Evolutionary conservation across 2,888 invertebrate genomes (phyloP).

Genomic region (Macaria notata): DNA sequence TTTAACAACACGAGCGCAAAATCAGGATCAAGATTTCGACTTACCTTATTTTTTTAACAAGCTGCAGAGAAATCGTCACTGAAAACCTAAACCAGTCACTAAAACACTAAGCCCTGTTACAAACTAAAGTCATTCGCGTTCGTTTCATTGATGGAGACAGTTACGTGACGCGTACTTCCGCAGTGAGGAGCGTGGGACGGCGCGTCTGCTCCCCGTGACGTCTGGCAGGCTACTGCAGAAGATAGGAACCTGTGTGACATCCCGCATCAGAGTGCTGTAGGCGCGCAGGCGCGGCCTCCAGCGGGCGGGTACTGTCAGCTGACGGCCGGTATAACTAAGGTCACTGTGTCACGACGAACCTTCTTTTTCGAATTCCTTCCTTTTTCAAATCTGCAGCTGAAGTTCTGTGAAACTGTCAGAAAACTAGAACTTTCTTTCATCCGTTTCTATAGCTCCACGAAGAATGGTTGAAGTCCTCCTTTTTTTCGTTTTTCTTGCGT

Average conservation of each 20-base stretch:
- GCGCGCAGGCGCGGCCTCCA: conserved; percentile 57
- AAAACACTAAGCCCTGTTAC: conserved; percentile 12
- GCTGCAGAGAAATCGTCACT: conserved; percentile 12
- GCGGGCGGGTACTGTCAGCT: conserved; percentile 62
- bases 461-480: not conserved
- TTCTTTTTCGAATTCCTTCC: conserved; percentile 17
- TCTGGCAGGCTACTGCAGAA: conserved; percentile 62
- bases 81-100: conserved; percentile 19
- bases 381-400: conserved; percentile 6
- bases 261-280: conserved; percentile 54
- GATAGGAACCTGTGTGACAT: conserved; percentile 52
- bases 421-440: not conserved
- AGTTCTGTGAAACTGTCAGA: conserved; percentile 1
- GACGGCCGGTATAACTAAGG: conserved; percentile 64
- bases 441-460: not conserved
- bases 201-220: conserved; percentile 38
- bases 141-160: conserved; percentile 24
- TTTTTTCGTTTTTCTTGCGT: too few relatives aligned
- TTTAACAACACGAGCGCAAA: conserved; percentile 13
- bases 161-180: conserved; percentile 22
- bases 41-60: conserved; percentile 20
- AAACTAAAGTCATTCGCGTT: conserved; percentile 11
- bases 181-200: conserved; percentile 23
- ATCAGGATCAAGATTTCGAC: conserved; percentile 13
- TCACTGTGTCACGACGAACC: conserved; percentile 65